Evolutionary conservation across 2,888 invertebrate species (phyloP).

Genomic region (Xestia rhomboidea): DNA sequence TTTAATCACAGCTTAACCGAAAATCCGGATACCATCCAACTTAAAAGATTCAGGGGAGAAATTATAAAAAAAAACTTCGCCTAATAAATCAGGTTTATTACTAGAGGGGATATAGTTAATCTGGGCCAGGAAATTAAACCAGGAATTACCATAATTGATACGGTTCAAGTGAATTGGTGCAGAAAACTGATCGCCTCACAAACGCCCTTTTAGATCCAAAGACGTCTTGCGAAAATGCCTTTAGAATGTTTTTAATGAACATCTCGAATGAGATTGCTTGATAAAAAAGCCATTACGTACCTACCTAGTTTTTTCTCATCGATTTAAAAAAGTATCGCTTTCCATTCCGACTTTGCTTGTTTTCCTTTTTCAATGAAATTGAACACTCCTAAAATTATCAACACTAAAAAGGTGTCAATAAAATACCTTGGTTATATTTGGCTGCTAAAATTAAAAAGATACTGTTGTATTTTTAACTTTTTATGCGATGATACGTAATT

Average conservation of each 20-base stretch:
- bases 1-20: conserved; percentile 52
- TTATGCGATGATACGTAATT: conserved; percentile 52
- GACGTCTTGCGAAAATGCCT: conserved; percentile 73
- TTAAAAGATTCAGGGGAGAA: conserved; percentile 64
- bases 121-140: conserved; percentile 89
- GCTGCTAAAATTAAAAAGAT: conserved; percentile 57
- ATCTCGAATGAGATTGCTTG: conserved; percentile 75
- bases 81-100: conserved; percentile 88
- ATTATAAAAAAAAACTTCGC: conserved; percentile 81
- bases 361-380: conserved; percentile 56
- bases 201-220: conserved; percentile 67
- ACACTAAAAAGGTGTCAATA: conserved; percentile 52
- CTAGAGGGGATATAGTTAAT: conserved; percentile 85
- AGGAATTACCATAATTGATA: conserved; percentile 90
- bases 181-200: conserved; percentile 87
- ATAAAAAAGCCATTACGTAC: conserved; percentile 71
- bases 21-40: conserved; percentile 52
- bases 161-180: conserved; percentile 85
- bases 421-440: conserved; percentile 56
- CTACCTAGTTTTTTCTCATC: conserved; percentile 43
- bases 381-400: conserved; percentile 58
- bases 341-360: conserved; percentile 35
- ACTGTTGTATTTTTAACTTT: conserved; percentile 40
- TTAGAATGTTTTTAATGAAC: conserved; percentile 78
- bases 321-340: conserved; percentile 61